These are phyloP conservation scores for Bovichtus diacanthus DNA, from an alignment of 2,797 vertebrate genomes.

Conservation along the genomic window DNA sequence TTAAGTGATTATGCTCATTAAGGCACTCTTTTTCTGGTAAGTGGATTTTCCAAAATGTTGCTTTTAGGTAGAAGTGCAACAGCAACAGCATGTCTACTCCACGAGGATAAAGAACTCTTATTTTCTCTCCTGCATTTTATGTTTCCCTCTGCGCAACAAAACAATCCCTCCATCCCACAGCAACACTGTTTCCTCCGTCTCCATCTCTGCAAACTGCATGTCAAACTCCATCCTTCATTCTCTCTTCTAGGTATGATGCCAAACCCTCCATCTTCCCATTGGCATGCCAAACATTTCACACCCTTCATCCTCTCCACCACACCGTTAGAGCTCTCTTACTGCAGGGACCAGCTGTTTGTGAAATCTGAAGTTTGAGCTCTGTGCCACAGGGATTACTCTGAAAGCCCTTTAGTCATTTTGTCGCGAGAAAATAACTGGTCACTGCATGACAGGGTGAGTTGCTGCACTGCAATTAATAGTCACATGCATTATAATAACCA, in stretches of 20 bases:
- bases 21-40: not conserved
- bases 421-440: conserved; percentile 26
- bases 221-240: conserved; percentile 31
- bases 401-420: conserved; percentile 45
- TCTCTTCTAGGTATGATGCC: conserved; percentile 16
- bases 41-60: not conserved
- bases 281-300: conserved; percentile 44
- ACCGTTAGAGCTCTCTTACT: conserved; percentile 31
- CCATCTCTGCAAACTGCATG: not conserved
- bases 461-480: conserved; percentile 22
- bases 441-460: not conserved
- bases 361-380: conserved; percentile 38
- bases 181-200: not conserved
- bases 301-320: conserved; percentile 28
- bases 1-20: not conserved
- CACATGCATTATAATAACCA: not conserved
- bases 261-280: conserved; percentile 6
- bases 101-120: not conserved
- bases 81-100: not conserved
- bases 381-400: conserved; percentile 31
- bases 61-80: not conserved
- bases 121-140: not conserved
- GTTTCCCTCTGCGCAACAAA: conserved; percentile 13
- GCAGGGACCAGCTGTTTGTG: conserved; percentile 29
- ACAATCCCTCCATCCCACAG: not conserved